A percentile compares a stretch with the other conserved stretches of the same genome.
Evolutionary conservation across 2,797 vertebrate species (phyloP).

Genomic region (Dipus sagitta): DNA sequence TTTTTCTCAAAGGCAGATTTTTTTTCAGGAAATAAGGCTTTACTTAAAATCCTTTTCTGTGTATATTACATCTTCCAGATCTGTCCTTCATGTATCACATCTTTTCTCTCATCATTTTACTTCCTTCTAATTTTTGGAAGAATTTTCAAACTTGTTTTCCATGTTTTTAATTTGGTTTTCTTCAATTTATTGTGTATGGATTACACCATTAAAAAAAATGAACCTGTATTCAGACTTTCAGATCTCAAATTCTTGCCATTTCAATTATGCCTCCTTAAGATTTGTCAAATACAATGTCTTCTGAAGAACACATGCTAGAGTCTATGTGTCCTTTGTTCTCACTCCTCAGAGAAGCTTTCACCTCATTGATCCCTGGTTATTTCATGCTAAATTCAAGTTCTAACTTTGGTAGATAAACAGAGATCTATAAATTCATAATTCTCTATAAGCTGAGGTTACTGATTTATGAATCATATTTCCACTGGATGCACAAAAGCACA

Average conservation of each 20-base stretch:
- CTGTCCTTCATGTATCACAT: neutral
- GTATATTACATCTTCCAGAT: neutral
- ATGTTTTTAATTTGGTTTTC: neutral
- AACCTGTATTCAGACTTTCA: neutral
- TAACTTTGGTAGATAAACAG: neutral
- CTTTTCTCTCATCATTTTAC: neutral
- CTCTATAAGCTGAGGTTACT: neutral
- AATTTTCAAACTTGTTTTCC: neutral
- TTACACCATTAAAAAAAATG: neutral
- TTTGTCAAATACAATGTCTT: neutral
- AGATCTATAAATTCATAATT: neutral
- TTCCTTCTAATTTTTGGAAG: neutral
- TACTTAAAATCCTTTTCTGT: neutral
- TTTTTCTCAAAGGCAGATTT: neutral
- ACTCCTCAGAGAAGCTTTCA: neutral
- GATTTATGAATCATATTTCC: constrained; percentile 12
- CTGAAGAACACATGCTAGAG: neutral
- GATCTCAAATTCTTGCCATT: neutral
- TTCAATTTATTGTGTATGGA: neutral
- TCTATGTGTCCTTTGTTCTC: constrained; percentile 24
- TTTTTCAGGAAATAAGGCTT: neutral
- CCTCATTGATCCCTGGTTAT: neutral
- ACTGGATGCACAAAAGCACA: neutral
- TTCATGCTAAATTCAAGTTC: constrained; percentile 8
- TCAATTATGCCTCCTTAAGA: neutral